These are phyloP conservation scores for Lordiphosa clarofinis DNA, from an alignment of 1,140 invertebrate genomes.

Conservation along the genomic window DNA sequence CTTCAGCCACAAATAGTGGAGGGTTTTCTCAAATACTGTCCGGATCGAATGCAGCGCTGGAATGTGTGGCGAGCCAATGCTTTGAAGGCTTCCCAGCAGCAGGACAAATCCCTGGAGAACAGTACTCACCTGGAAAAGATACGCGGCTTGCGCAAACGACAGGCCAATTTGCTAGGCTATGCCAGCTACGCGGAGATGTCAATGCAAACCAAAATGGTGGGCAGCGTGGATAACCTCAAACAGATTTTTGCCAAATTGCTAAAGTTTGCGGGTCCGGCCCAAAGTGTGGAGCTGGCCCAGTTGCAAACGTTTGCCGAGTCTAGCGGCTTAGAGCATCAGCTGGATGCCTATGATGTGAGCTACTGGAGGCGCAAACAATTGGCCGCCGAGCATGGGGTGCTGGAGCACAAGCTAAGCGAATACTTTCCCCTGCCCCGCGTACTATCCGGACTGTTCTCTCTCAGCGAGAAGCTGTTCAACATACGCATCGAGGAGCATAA, in stretches of 20 bases:
- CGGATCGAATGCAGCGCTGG: conserved; percentile 87
- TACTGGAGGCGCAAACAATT: conserved; percentile 91
- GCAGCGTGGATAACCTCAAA: conserved; percentile 88
- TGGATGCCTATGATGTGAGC: conserved; percentile 92
- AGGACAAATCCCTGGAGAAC: conserved; percentile 85
- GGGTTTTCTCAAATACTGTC: conserved; percentile 90
- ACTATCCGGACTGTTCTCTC: conserved; percentile 86
- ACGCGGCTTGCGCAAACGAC: conserved; percentile 83
- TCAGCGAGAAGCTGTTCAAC: conserved; percentile 89
- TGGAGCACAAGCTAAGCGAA: conserved; percentile 86
- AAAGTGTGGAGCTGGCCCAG: conserved; percentile 87
- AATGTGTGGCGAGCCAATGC: conserved; percentile 90
- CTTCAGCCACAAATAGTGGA: conserved; percentile 86
- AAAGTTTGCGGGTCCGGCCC: conserved; percentile 85
- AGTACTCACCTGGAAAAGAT: conserved; percentile 89
- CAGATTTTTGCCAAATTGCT: conserved; percentile 86
- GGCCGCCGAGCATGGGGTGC: conserved; percentile 83
- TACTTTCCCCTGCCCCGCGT: conserved; percentile 92
- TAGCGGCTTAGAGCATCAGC: conserved; percentile 85
- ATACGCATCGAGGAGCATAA: conserved; percentile 88
- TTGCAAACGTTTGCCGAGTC: conserved; percentile 88
- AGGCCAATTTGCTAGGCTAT: conserved; percentile 90
- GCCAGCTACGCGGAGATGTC: conserved; percentile 90
- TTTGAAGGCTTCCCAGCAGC: conserved; percentile 84
- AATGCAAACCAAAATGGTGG: conserved; percentile 97